Percentiles rank a stretch among this genome's conserved stretches.
These are phyloP conservation scores for Gerris buenoi DNA, from an alignment of 1,140 invertebrate genomes.

Conservation along the genomic window DNA sequence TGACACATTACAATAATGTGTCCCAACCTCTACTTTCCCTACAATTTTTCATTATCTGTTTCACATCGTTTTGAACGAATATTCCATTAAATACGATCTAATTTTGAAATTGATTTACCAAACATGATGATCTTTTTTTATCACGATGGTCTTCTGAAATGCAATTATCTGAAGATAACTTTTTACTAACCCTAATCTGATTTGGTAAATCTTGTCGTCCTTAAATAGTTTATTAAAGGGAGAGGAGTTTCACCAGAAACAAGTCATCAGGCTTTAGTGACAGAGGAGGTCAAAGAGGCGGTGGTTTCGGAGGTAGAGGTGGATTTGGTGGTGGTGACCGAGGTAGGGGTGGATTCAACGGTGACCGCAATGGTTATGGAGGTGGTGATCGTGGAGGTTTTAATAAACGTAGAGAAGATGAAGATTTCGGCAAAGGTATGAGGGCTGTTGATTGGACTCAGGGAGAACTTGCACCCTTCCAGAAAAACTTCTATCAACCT, in stretches of 20 bases:
- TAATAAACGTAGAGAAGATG: conserved; percentile 11
- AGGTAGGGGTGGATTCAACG: conserved; percentile 14
- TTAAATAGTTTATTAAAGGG: no score
- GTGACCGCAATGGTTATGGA: conserved; percentile 18
- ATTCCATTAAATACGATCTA: no score
- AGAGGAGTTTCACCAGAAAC: not conserved
- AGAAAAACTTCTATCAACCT: conserved; percentile 45
- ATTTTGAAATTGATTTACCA: not conserved
- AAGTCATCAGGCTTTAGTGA: not conserved
- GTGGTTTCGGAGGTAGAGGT: conserved; percentile 15
- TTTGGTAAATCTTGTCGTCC: no score
- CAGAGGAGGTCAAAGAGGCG: conserved; percentile 5
- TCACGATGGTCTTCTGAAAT: not conserved
- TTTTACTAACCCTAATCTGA: not conserved
- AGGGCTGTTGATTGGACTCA: conserved; percentile 40
- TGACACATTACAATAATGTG: not conserved
- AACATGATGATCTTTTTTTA: not conserved
- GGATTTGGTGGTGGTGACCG: conserved; percentile 18
- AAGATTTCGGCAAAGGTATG: conserved; percentile 38
- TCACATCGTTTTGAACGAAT: no score
- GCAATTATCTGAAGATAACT: not conserved
- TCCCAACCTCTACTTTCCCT: not conserved
- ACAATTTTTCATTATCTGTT: not conserved
- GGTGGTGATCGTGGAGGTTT: conserved; percentile 16
- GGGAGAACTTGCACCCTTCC: conserved; percentile 35